Evolutionary conservation across 2,113 vertebrate species (phyloP), one percentile per base, ranked within the genome.

Genomic region (Tringa solitaria): DNA sequence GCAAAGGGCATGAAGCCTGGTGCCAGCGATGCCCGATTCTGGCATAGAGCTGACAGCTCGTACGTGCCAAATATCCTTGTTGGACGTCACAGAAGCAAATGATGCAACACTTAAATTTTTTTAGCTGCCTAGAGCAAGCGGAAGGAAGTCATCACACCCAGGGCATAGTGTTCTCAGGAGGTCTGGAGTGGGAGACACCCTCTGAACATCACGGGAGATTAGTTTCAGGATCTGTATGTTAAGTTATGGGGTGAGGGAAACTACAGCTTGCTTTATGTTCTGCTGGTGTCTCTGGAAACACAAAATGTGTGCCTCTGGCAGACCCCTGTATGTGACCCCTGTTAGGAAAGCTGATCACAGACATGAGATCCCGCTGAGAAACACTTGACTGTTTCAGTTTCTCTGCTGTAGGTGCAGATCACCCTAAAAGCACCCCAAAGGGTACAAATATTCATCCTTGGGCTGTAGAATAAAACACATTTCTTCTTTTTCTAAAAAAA

Each of bases 171-270:
- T 16, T 82, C 1, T 21, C 17, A 30, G 59, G 57, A 81, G 48
- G 54, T 21, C 37, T 57, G 14, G 13, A 45, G 46, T 75, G 28
- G 24, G 27, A 89, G 74, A 30, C 8, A 24, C 8, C 8, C 6
- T 9, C 27, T 75, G 56, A 81, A 35, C 32, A 12, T 65, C 10
- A 4, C 8, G 27, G 30, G 45, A 61, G 50, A 14, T 81, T 10
- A 56, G 21, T 81, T 81, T 69, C 50, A 43, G 46, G 51, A 15
- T 51, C 24, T 64, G 0, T 54, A 2, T 10, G 20, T 64, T 83
- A n/a, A 2, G 20, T 68, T 64, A 9, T 28, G 0, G 0, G 5
- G 26, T 33, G 8, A 64, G 28, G 24, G 57, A 91, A 87, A n/a
- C 7, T 20, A 13, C 28, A 77, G 50, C 37, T 87, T 57, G 18